Conservation (phyloP, 2,113 vertebrate species). For the Dermatemys mawii region DNA sequence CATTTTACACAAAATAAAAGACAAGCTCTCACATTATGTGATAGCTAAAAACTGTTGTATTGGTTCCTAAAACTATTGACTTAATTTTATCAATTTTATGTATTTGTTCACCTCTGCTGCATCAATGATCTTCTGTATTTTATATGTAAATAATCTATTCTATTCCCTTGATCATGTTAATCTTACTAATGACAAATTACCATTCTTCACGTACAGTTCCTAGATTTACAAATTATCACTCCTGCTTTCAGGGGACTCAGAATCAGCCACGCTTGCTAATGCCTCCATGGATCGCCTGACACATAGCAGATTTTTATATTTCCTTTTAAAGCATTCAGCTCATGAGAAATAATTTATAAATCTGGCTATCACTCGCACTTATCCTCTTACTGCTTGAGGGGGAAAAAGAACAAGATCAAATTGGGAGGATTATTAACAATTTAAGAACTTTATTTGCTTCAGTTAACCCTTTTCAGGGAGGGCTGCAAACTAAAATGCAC, state of each 20-base stretch:
- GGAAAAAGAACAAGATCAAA: conserved; percentile 75
- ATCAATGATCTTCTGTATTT: conserved; percentile 80
- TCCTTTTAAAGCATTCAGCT: conserved; percentile 79
- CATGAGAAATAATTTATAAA: conserved; percentile 79
- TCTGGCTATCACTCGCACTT: conserved; percentile 75
- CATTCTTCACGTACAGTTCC: conserved; percentile 82
- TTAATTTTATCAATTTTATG: conserved; percentile 69
- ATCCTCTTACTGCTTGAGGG: conserved; percentile 72
- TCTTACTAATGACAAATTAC: conserved; percentile 88
- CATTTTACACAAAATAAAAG: conserved; percentile 34
- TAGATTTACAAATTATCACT: conserved; percentile 85
- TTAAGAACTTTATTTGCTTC: conserved; percentile 78
- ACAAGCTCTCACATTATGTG: not conserved
- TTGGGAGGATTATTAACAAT: conserved; percentile 81
- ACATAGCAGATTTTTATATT: conserved; percentile 77
- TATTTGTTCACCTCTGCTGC: conserved; percentile 76
- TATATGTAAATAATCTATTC: conserved; percentile 85
- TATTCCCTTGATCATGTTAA: conserved; percentile 85
- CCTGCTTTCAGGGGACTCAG: conserved; percentile 78
- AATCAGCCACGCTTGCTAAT: conserved; percentile 80
- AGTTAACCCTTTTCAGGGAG: conserved; percentile 72
- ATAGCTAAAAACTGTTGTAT: conserved; percentile 28
- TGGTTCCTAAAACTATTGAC: conserved; percentile 52
- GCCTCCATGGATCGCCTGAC: conserved; percentile 78
- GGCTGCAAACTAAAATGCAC: not conserved